phyloP scores from a whole-genome alignment of 2,113 vertebrate genomes.

The Gila orcuttii region DNA sequence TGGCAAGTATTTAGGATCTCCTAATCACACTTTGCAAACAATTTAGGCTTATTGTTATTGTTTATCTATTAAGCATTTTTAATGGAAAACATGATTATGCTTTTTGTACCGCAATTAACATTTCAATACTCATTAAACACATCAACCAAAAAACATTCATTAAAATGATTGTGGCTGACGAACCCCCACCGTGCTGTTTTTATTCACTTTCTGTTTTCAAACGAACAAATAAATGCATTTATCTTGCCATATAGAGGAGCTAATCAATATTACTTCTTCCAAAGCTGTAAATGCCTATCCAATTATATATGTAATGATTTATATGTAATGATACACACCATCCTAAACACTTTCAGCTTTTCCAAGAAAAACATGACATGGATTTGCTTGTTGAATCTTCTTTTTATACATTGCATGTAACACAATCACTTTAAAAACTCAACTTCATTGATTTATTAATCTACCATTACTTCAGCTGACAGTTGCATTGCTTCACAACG shows the following conservation, averaged over 20 bases:
- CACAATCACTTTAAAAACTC: background rate
- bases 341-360: background rate
- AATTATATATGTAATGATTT: background rate
- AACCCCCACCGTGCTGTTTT: background rate
- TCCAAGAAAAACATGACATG: background rate
- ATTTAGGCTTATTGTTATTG: constrained; percentile 20
- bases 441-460: background rate
- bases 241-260: background rate
- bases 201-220: constrained; percentile 20
- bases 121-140: constrained; percentile 36
- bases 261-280: background rate
- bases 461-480: background rate
- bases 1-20: constrained; percentile 30
- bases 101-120: constrained; percentile 23
- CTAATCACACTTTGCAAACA: constrained; percentile 29
- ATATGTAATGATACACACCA: background rate
- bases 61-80: constrained; percentile 8
- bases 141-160: constrained; percentile 25
- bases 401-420: background rate
- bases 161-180: constrained; percentile 1
- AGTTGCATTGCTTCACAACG: background rate
- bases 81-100: constrained; percentile 37
- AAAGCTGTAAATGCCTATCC: background rate
- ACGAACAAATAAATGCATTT: background rate
- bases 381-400: background rate